Conservation (phyloP, 2,888 invertebrate species). For the Tinea semifulvella region DNA sequence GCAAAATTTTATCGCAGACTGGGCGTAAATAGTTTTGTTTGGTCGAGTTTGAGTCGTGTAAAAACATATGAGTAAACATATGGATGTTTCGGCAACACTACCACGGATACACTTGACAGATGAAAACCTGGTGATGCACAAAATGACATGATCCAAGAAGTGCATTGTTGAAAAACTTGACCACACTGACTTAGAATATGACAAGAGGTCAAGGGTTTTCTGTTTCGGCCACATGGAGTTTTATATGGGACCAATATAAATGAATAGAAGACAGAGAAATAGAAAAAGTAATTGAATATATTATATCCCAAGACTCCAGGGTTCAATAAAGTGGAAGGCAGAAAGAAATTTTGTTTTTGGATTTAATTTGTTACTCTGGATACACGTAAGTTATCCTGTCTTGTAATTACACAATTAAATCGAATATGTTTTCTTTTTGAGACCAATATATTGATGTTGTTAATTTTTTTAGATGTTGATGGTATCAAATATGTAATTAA, state of each 20-base stretch:
- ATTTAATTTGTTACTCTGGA: constrained; percentile 10
- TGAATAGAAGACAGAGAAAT: constrained; percentile 23
- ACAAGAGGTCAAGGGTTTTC: constrained; percentile 66
- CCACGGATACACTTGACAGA: constrained; percentile 59
- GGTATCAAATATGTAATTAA: constrained; percentile 97
- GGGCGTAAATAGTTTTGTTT: no score
- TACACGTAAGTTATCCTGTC: constrained; percentile 11
- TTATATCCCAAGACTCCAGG: constrained; percentile 60
- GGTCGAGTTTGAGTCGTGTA: no score
- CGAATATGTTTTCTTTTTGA: background rate
- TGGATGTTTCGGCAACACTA: no score
- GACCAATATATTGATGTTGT: background rate
- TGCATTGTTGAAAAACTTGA: constrained; percentile 68
- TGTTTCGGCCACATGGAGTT: constrained; percentile 63
- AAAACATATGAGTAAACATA: no score
- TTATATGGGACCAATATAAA: constrained; percentile 42
- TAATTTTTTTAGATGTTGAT: constrained; percentile 82
- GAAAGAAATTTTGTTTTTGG: constrained; percentile 13
- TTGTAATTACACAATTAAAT: constrained; percentile 11
- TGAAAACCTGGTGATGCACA: constrained; percentile 67
- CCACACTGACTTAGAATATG: constrained; percentile 46
- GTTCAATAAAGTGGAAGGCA: constrained; percentile 63
- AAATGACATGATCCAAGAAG: constrained; percentile 23
- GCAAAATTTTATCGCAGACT: no score
- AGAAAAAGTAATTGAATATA: constrained; percentile 25